A percentile compares a stretch with the other conserved stretches of the same genome.
These are phyloP conservation scores for Oncorhynchus masou DNA, from an alignment of 2,113 vertebrate genomes.

Conservation along the genomic window DNA sequence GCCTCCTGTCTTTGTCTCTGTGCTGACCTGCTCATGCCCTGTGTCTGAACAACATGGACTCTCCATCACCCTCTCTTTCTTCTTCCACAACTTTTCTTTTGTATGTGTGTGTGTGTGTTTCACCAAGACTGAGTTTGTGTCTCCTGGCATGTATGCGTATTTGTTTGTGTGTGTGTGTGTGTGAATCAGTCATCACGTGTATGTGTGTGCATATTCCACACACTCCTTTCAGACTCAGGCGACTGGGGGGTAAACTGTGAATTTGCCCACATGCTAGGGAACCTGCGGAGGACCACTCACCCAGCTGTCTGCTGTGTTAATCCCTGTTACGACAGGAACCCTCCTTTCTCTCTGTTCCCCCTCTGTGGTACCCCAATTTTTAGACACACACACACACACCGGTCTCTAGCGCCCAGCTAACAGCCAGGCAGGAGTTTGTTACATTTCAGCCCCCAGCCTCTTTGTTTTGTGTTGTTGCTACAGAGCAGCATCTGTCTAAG, in stretches of 20 bases:
- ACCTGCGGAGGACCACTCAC: background rate
- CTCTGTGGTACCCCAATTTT: background rate
- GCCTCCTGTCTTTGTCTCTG: slow-evolving; percentile 41
- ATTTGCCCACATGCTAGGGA: background rate
- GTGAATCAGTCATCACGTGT: background rate
- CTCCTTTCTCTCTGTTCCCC: background rate
- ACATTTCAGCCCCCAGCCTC: background rate
- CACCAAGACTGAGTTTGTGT: background rate
- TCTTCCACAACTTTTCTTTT: slow-evolving; percentile 16
- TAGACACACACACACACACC: background rate
- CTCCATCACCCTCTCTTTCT: slow-evolving; percentile 29
- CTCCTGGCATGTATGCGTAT: slow-evolving; percentile 1
- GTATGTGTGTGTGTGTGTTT: background rate
- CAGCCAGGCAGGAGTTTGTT: background rate
- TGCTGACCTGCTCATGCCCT: slow-evolving; percentile 58
- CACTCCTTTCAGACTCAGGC: no score
- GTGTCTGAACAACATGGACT: slow-evolving; percentile 29
- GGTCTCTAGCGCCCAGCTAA: no score
- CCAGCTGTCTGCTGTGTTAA: background rate
- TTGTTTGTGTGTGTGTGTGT: background rate
- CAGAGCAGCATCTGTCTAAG: background rate
- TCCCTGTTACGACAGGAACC: background rate
- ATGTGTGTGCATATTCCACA: no score
- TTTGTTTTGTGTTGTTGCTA: background rate
- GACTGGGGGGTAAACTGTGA: background rate